phyloP scores from a whole-genome alignment of 2,797 vertebrate species.

The Crossoptilon crossoptilon region DNA sequence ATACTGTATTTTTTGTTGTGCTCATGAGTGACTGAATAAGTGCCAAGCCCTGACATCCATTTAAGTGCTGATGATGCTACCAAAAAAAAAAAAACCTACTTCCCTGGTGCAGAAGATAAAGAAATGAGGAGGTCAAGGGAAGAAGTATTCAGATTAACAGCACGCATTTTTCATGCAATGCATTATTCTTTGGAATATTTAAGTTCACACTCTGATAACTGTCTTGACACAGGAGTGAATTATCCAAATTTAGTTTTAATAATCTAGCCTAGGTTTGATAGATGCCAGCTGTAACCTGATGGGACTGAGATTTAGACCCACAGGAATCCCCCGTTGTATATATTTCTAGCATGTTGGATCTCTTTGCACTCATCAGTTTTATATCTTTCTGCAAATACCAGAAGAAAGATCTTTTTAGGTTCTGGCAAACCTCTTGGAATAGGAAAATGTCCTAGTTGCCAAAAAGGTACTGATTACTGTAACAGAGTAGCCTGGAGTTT shows the following conservation, averaged over 20 bases:
- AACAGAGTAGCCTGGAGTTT: conserved; percentile 72
- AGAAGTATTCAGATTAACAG: background rate
- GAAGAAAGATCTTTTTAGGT: conserved; percentile 64
- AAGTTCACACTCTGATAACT: conserved; percentile 29
- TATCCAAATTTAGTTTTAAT: conserved; percentile 62
- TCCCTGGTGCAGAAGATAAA: background rate
- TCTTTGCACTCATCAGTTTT: conserved; percentile 71
- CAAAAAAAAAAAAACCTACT: background rate
- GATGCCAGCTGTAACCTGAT: conserved; percentile 71
- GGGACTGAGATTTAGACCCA: conserved; percentile 34
- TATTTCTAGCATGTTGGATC: conserved; percentile 58
- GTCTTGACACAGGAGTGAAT: conserved; percentile 49
- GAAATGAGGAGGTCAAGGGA: background rate
- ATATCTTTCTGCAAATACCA: conserved; percentile 72
- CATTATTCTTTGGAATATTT: conserved; percentile 1
- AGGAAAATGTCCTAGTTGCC: conserved; percentile 56
- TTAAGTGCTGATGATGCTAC: background rate
- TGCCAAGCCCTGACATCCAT: conserved; percentile 37
- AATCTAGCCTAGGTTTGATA: conserved; percentile 58
- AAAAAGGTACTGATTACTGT: conserved; percentile 72
- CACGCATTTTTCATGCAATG: background rate
- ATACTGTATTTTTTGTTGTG: conserved; percentile 5
- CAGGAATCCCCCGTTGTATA: conserved; percentile 65
- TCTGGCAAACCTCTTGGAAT: conserved; percentile 70
- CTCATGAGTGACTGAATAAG: conserved; percentile 17